Base-by-base conservation (phyloP, 2,888 invertebrate species). In the Drosophila paranaensis region DNA sequence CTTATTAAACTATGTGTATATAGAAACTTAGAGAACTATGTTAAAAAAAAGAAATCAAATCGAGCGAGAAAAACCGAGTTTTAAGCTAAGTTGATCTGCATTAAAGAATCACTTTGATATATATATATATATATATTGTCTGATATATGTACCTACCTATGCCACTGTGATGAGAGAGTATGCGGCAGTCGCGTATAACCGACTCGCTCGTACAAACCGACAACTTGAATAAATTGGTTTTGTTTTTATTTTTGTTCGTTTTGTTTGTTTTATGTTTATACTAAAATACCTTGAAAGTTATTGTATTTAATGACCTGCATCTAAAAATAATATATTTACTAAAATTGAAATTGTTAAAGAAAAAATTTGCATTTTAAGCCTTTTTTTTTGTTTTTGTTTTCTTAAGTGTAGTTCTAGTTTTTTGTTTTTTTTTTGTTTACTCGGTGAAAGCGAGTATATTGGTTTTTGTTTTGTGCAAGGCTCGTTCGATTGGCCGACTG, bases 1-100 rank as follows among this genome's bases (percentile, higher is more conserved):
- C 45, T 42, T 67, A 66, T 55, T 66, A 67, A 50, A 50, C 48
- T 48, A 55, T 55, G 27, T 66, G 66, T 66, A 66, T 35, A 66
- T 66, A 25, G 20, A 20, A 37, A 62, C 16, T 35, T 20, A 37
- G 40, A 27, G 25, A 53, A 64, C 27, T 53, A 65, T 65, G 39
- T 46, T 61, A 46, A 53, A 53, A 20, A 20, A 20, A 20, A n/a
- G n/a, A 46, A 53, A 40, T 37, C 13, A 45, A 51, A 45, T 40
- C 14, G 48, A n/a, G n/a, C 4, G 27, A 16, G 14, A 40, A 11
- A 54, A 54, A 51, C 1, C 10, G 35, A 50, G 35, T 35, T 35
- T 16, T 51, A 51, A 37, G 35, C 13, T 14, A 35, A 20, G 20
- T 20, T 13, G 35, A 37, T 37, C 14, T 51, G 14, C 35, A 14